Evolutionary conservation across 2,797 vertebrate genomes (phyloP), one percentile per base, ranked within the genome.

Genomic region (Xerus rutilus): DNA sequence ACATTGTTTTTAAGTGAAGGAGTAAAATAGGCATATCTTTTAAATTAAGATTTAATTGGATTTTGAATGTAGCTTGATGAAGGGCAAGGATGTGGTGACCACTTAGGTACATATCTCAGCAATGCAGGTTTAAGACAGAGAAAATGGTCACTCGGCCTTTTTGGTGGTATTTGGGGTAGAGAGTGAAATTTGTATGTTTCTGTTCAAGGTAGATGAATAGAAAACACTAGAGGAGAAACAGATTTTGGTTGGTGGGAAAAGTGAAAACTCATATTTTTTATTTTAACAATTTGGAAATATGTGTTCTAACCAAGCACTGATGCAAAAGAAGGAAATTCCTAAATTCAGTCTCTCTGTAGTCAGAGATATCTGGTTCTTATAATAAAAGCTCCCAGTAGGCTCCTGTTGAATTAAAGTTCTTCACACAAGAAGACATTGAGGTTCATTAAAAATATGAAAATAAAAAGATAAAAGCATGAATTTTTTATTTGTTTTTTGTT

Each of bases 351-450:
- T 73, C 3, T 0, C 86, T 83, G 43, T 43, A 30, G 52, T 17
- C 43, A 59, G 47, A 49, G 30, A 35, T 32, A 85, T 76, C 85
- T 94, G 77, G 89, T 89, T 11, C 74, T 82, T 97, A 70, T 62
- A 93, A 95, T 93, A 94, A 97, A 96, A 97, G 79, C 32, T 94
- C 65, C 77, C 62, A 84, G 70, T n/a, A 73, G 70, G 45, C 69
- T 95, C 45, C 20, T 82, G 70, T 78, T 90, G 54, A 84, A 83
- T 97, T 94, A 77, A 35, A 14, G 5, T 84, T 97, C 15, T 62
- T 77, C 78, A 86, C 49, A 32, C 43, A 95, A 49, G 9, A 96
- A 72, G 62, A 39, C 57, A 8, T n/a, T 45, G 49, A 95, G 88
- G 84, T 84, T 94, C 65, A 32, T 65, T 90, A 91, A 84, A 21